Conservation (phyloP, 2,888 invertebrate species). For the Spialia ferax region DNA sequence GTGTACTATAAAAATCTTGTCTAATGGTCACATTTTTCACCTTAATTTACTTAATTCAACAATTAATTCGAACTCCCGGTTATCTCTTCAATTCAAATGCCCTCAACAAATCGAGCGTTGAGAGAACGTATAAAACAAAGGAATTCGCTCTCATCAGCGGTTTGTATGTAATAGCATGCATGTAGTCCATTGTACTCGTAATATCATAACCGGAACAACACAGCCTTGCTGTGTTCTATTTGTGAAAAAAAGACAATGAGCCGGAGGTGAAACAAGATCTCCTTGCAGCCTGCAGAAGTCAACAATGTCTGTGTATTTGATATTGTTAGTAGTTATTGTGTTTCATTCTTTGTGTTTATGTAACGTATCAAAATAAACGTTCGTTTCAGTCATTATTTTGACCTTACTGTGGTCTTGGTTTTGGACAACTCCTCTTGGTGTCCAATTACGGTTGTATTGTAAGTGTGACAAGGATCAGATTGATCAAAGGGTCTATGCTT, state of each 20-base stretch:
- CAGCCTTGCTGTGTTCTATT: slow-evolving; percentile 50
- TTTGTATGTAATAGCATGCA: slow-evolving; percentile 8
- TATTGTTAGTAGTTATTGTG: slow-evolving; percentile 21
- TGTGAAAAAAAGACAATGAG: slow-evolving; percentile 58
- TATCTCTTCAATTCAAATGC: neutral
- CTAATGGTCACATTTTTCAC: too few relatives aligned
- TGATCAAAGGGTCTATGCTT: too few relatives aligned
- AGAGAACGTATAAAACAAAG: slow-evolving; percentile 13
- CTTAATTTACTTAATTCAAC: too few relatives aligned
- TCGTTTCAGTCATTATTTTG: neutral
- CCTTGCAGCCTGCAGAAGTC: slow-evolving; percentile 48
- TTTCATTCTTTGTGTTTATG: slow-evolving; percentile 3
- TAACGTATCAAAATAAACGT: neutral
- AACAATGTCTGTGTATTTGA: slow-evolving; percentile 20
- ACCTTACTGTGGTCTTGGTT: neutral
- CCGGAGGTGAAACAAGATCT: slow-evolving; percentile 52
- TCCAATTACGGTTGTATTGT: too few relatives aligned
- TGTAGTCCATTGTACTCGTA: slow-evolving; percentile 33
- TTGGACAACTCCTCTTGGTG: too few relatives aligned
- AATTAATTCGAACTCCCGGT: too few relatives aligned
- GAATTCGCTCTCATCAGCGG: neutral
- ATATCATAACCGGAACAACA: slow-evolving; percentile 43
- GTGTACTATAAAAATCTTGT: too few relatives aligned
- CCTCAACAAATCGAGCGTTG: neutral
- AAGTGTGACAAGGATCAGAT: too few relatives aligned